Evolutionary conservation across 2,888 invertebrate species (phyloP).

Genomic region (Microdon myrmicae): DNA sequence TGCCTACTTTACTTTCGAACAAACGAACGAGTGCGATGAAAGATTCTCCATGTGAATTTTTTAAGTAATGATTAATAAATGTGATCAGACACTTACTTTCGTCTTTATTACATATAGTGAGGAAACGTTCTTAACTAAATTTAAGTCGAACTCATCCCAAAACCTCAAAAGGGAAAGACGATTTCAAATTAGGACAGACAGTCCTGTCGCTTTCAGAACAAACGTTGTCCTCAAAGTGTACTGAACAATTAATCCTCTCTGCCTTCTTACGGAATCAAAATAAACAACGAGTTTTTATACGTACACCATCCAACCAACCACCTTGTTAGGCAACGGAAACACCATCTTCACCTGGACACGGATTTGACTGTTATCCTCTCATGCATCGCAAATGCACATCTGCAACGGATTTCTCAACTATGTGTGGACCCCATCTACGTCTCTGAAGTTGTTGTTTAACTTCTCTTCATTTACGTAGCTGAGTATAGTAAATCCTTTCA

Average conservation of each 20-base stretch:
- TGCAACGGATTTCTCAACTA: constrained; percentile 28
- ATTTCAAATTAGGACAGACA: too few relatives aligned
- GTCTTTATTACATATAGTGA: too few relatives aligned
- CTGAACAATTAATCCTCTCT: too few relatives aligned
- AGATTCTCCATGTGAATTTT: too few relatives aligned
- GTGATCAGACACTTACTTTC: too few relatives aligned
- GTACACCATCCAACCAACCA: too few relatives aligned
- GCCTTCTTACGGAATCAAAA: constrained; percentile 16
- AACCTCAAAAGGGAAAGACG: too few relatives aligned
- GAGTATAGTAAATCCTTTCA: constrained; percentile 26
- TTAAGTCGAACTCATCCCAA: too few relatives aligned
- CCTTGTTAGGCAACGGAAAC: constrained; percentile 3
- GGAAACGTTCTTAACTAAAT: too few relatives aligned
- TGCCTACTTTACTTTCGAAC: too few relatives aligned
- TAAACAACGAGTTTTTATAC: background rate
- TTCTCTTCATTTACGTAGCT: constrained; percentile 12
- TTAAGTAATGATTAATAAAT: too few relatives aligned
- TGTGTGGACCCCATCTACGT: constrained; percentile 12
- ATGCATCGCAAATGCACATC: constrained; percentile 50
- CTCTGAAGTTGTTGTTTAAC: background rate
- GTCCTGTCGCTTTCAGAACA: constrained; percentile 30
- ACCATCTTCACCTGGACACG: constrained; percentile 14
- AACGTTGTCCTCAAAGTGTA: constrained; percentile 34
- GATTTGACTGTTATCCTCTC: constrained; percentile 28
- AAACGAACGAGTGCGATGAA: too few relatives aligned